Conservation (phyloP, 2,888 invertebrate genomes). For the Gryllus longicercus region DNA sequence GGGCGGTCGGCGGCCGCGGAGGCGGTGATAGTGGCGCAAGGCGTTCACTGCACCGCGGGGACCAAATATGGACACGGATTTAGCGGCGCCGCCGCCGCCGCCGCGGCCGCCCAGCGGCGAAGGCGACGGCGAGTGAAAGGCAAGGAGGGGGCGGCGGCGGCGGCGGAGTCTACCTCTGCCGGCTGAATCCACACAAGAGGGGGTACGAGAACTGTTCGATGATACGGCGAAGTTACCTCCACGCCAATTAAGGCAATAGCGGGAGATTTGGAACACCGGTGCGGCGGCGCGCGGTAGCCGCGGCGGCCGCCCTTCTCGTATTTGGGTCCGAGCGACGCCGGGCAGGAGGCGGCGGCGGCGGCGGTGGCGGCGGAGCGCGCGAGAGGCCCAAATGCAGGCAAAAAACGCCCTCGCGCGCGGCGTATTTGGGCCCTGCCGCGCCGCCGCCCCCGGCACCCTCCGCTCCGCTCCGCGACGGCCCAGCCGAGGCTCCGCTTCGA, state of each 20-base stretch:
- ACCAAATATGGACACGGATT: conserved; percentile 6
- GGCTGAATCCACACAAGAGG: background rate
- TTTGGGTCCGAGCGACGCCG: background rate
- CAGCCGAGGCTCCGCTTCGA: too few species aligned
- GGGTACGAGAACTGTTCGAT: background rate
- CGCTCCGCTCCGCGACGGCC: too few species aligned
- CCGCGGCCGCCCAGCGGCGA: background rate
- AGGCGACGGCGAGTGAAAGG: background rate
- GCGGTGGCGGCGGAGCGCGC: background rate
- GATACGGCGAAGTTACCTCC: background rate
- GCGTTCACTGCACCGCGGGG: background rate
- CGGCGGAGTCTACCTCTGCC: background rate
- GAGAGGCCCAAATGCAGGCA: conserved; percentile 4
- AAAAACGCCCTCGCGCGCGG: background rate
- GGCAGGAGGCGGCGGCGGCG: background rate
- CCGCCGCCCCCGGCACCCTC: too few species aligned
- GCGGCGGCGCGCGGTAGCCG: background rate
- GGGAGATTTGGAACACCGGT: background rate
- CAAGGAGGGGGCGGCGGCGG: background rate
- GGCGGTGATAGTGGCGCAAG: conserved; percentile 5
- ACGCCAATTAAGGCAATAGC: background rate
- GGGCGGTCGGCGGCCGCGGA: background rate
- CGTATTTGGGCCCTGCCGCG: background rate
- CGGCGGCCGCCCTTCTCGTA: background rate
- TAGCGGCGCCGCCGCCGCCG: background rate